phyloP scores from a whole-genome alignment of 2,113 vertebrate species.

The Nematolebias whitei region DNA sequence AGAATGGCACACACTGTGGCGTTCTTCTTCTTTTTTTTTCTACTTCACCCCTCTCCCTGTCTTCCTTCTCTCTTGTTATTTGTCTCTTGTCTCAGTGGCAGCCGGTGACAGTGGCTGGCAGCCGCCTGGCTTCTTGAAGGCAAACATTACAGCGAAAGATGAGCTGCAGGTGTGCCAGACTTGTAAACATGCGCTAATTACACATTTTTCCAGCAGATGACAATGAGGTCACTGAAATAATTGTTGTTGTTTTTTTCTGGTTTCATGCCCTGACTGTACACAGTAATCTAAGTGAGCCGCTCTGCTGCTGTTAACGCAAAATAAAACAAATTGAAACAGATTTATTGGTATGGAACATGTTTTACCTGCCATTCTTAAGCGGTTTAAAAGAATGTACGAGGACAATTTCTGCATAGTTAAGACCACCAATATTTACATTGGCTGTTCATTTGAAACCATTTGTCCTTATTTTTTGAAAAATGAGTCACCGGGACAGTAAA shows the following conservation, averaged over 20 bases:
- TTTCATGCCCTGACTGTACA: not conserved
- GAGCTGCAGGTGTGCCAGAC: conserved; percentile 98
- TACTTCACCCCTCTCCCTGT: conserved; percentile 61
- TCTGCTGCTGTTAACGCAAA: conserved; percentile 9
- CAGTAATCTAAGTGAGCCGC: conserved; percentile 32
- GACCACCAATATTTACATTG: conserved; percentile 70
- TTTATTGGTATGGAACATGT: not conserved
- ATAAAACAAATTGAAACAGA: not conserved
- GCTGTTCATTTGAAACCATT: conserved; percentile 63
- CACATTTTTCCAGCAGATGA: conserved; percentile 93
- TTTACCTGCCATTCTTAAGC: not conserved
- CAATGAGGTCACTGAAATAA: conserved; percentile 99
- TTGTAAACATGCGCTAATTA: conserved; percentile 94
- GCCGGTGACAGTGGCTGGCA: conserved; percentile 94
- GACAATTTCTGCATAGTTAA: conserved; percentile 52
- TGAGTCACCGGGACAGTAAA: conserved; percentile 59
- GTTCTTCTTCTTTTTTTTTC: conserved; percentile 61
- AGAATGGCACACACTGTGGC: conserved; percentile 87
- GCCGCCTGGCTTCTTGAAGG: conserved; percentile 86
- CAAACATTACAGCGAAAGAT: conserved; percentile 93
- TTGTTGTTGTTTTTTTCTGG: conserved; percentile 84
- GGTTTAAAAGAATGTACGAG: conserved; percentile 22
- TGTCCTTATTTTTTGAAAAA: conserved; percentile 71
- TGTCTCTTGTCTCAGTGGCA: conserved; percentile 78
- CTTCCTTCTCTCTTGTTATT: conserved; percentile 29